Percentiles rank a stretch among this genome's conserved stretches.
Conservation (phyloP, 2,113 vertebrate species). For the Azemiops feae region DNA sequence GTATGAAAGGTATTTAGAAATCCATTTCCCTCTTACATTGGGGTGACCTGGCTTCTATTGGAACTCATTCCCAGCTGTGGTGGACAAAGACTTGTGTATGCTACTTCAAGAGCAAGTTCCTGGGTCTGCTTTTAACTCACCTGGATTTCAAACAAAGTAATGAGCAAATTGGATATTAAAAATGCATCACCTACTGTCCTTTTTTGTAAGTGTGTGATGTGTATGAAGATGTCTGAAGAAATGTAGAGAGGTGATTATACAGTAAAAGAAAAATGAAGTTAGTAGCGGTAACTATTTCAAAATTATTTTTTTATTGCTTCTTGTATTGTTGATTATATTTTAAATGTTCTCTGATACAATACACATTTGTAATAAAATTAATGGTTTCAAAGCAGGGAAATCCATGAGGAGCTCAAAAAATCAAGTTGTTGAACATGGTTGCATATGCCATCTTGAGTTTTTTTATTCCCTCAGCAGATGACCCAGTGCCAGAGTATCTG, state of each 20-base stretch:
- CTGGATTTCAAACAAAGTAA: not conserved
- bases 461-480: too few species aligned
- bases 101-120: constrained; percentile 4
- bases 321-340: not conserved
- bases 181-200: not conserved
- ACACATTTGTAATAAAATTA: not conserved
- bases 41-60: not conserved
- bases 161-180: not conserved
- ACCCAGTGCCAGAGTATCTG: too few species aligned
- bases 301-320: not conserved
- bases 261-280: not conserved
- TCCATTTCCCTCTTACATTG: not conserved
- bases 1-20: not conserved
- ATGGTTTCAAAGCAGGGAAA: too few species aligned
- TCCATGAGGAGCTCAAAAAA: too few species aligned
- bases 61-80: not conserved
- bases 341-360: fast-evolving
- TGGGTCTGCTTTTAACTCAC: not conserved
- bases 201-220: not conserved
- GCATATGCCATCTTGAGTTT: too few species aligned
- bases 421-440: too few species aligned
- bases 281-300: not conserved
- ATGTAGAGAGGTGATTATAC: not conserved
- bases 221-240: not conserved
- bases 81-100: not conserved